Percentiles rank a stretch among this genome's conserved stretches.
Evolutionary conservation across 2,888 invertebrate genomes (phyloP).

Genomic region (Zeuzera pyrina): DNA sequence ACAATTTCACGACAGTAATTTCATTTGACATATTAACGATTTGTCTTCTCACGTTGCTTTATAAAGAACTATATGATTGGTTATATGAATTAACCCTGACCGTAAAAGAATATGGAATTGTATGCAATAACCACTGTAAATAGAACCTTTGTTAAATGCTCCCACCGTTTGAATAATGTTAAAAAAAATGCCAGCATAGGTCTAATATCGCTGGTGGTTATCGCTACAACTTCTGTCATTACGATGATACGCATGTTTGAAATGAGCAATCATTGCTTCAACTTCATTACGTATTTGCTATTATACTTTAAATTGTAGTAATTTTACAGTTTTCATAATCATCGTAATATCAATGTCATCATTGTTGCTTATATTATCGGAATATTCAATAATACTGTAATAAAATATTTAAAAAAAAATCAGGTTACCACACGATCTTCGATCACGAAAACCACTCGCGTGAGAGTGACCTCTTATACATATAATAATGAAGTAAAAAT

Average conservation of each 20-base stretch:
- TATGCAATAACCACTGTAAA: conserved; percentile 15
- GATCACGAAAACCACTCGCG: too few species aligned
- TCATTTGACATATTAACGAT: conserved; percentile 22
- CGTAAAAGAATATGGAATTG: conserved; percentile 30
- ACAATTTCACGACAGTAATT: conserved; percentile 25
- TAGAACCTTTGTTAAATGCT: conserved; percentile 15
- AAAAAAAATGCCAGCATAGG: conserved; percentile 10
- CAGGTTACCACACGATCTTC: too few species aligned
- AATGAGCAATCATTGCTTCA: conserved; percentile 1
- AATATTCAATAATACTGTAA: too few species aligned
- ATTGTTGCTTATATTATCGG: too few species aligned
- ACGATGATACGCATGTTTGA: conserved; percentile 22
- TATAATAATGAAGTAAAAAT: too few species aligned
- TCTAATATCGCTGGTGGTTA: conserved; percentile 17
- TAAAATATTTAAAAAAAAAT: too few species aligned
- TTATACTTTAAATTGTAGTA: too few species aligned
- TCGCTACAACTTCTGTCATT: conserved; percentile 25
- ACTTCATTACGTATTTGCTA: too few species aligned
- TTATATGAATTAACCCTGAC: conserved; percentile 44
- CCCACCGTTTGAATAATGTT: too few species aligned
- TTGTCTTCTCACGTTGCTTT: conserved; percentile 33
- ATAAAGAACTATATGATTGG: conserved; percentile 12
- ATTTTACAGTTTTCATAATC: too few species aligned
- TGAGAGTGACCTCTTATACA: too few species aligned
- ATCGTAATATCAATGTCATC: too few species aligned